Percentiles rank a stretch among this genome's conserved stretches.
These are phyloP conservation scores for Emys orbicularis DNA, from an alignment of 2,797 vertebrate species.

Conservation along the genomic window DNA sequence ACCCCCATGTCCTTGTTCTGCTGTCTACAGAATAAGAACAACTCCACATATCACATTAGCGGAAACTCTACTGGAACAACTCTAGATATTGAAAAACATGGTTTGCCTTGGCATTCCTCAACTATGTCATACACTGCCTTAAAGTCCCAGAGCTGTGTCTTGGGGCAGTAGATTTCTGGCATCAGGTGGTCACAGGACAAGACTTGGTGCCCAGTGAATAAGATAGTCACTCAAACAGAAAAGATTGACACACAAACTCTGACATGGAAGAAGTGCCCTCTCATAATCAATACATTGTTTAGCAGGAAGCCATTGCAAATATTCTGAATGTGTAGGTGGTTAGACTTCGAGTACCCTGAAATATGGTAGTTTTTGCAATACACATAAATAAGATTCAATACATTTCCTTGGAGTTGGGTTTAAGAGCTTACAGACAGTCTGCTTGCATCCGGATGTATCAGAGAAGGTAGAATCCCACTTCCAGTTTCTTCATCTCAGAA, in stretches of 20 bases:
- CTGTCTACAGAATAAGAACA: background rate
- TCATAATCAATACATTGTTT: accelerated
- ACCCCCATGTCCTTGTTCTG: background rate
- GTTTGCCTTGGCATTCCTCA: background rate
- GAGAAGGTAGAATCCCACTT: background rate
- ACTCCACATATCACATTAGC: background rate
- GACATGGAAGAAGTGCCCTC: background rate
- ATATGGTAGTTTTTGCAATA: background rate
- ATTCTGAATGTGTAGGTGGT: background rate
- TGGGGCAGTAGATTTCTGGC: background rate
- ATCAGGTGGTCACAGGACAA: background rate
- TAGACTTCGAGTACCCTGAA: background rate
- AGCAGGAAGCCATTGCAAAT: background rate
- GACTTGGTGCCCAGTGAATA: background rate
- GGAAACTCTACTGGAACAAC: background rate
- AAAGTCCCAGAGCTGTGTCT: too few relatives aligned
- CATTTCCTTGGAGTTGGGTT: background rate
- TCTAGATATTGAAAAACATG: background rate
- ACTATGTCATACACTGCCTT: too few relatives aligned
- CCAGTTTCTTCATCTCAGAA: background rate
- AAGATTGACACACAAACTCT: background rate
- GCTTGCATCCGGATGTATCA: background rate
- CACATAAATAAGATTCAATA: background rate
- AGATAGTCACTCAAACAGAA: background rate
- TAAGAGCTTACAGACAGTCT: background rate